Conservation (phyloP, 2,113 vertebrate genomes). For the Panurus biarmicus region DNA sequence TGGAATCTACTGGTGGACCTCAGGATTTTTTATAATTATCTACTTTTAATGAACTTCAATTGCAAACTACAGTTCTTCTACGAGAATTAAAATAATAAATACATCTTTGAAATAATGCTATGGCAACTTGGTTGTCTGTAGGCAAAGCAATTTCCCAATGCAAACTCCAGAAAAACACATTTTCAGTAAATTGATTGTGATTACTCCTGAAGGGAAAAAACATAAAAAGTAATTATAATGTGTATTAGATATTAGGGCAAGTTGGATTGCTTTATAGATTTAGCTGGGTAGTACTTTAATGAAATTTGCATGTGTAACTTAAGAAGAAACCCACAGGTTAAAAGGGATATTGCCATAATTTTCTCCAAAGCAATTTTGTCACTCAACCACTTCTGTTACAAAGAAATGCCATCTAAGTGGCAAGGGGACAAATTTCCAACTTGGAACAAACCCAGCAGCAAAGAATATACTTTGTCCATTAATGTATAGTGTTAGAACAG, state of each 20-base stretch:
- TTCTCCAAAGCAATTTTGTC: neutral
- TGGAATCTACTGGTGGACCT: neutral
- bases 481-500: neutral
- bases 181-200: slow-evolving; percentile 56
- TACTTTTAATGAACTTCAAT: neutral
- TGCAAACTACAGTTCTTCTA: neutral
- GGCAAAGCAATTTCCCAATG: neutral
- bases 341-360: neutral
- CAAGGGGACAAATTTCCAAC: neutral
- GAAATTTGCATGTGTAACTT: neutral
- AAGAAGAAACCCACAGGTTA: neutral
- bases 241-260: slow-evolving; percentile 33
- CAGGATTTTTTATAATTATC: neutral
- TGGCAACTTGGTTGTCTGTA: neutral
- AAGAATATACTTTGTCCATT: neutral
- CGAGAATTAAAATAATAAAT: neutral
- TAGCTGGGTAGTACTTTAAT: neutral
- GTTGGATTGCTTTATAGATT: slow-evolving; percentile 48
- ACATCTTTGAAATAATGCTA: slow-evolving; percentile 3
- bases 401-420: neutral
- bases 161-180: neutral
- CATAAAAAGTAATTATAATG: slow-evolving; percentile 48
- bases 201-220: slow-evolving; percentile 17
- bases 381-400: neutral
- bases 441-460: neutral